phyloP scores from a whole-genome alignment of 2,888 invertebrate genomes.

The Volucella inanis region DNA sequence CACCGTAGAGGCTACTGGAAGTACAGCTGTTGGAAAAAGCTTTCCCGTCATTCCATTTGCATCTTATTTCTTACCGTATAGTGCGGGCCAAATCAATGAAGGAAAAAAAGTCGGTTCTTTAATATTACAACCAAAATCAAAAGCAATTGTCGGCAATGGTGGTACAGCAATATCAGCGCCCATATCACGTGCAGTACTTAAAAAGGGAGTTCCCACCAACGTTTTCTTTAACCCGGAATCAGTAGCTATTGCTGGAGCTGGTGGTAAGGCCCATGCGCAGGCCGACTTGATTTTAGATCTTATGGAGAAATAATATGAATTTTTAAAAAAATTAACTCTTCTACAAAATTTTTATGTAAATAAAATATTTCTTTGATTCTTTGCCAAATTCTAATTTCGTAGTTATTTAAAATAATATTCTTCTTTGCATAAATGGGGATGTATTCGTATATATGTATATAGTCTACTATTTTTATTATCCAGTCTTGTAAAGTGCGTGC shows the following conservation, averaged over 20 bases:
- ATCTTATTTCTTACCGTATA: constrained; percentile 80
- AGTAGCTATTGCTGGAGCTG: constrained; percentile 89
- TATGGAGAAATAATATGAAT: constrained; percentile 76
- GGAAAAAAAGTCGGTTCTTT: constrained; percentile 80
- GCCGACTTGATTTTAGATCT: constrained; percentile 87
- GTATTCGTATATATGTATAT: too few species aligned
- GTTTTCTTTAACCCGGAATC: constrained; percentile 88
- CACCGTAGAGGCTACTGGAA: constrained; percentile 80
- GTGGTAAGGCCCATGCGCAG: constrained; percentile 90
- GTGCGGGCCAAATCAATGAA: constrained; percentile 66
- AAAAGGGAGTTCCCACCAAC: constrained; percentile 85
- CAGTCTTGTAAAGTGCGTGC: background rate
- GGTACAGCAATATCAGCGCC: constrained; percentile 89
- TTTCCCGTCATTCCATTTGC: constrained; percentile 81
- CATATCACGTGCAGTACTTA: constrained; percentile 86
- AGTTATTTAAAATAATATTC: constrained; percentile 5
- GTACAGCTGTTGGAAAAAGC: constrained; percentile 79
- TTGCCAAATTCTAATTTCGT: constrained; percentile 5
- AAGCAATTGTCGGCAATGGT: constrained; percentile 86
- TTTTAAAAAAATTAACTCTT: constrained; percentile 49
- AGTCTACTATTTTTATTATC: too few species aligned
- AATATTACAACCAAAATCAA: constrained; percentile 87
- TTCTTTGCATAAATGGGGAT: background rate
- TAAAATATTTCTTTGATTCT: constrained; percentile 49
- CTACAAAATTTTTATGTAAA: constrained; percentile 61